phyloP scores from a whole-genome alignment of 2,797 vertebrate species.

The Otolemur crassicaudatus region DNA sequence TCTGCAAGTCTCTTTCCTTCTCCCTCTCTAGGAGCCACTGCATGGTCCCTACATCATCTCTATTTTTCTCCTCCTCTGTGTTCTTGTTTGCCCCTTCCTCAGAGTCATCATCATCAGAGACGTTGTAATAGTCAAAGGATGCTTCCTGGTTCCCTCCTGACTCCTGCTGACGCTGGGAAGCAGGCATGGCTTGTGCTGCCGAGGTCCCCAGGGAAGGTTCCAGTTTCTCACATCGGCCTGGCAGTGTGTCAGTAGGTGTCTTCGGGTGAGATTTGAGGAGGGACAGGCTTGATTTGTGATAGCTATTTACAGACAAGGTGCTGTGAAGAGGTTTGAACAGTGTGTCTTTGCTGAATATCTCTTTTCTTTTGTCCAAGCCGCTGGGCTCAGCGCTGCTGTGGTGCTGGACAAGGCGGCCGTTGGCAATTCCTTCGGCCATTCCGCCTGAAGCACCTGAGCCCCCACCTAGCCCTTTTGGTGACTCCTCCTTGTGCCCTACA shows the following conservation, averaged over 20 bases:
- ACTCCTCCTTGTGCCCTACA: slow-evolving; percentile 93
- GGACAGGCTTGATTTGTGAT: slow-evolving; percentile 94
- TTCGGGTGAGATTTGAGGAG: slow-evolving; percentile 96
- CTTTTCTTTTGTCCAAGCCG: slow-evolving; percentile 96
- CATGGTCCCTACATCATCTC: slow-evolving; percentile 95
- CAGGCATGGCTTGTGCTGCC: slow-evolving; percentile 90
- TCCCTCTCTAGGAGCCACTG: slow-evolving; percentile 98
- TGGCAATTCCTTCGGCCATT: slow-evolving; percentile 91
- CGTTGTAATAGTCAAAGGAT: slow-evolving; percentile 98
- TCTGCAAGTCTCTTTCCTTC: slow-evolving; percentile 96
- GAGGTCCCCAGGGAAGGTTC: slow-evolving; percentile 93
- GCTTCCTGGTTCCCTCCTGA: slow-evolving; percentile 91
- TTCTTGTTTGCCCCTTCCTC: slow-evolving; percentile 95
- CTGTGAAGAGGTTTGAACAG: slow-evolving; percentile 97
- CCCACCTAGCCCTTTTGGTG: slow-evolving; percentile 91
- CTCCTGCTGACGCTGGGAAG: slow-evolving; percentile 93
- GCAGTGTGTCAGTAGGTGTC: slow-evolving; percentile 92
- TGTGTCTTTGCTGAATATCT: slow-evolving; percentile 98
- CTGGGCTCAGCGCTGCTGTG: slow-evolving; percentile 91
- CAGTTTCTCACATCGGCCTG: slow-evolving; percentile 93
- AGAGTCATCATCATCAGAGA: slow-evolving; percentile 96
- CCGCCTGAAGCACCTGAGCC: slow-evolving; percentile 85
- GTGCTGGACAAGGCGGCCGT: slow-evolving; percentile 93
- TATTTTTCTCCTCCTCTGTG: slow-evolving; percentile 91
- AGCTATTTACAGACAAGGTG: slow-evolving; percentile 95